These are phyloP conservation scores for Pseudorhombus dupliciocellatus DNA, from an alignment of 2,113 vertebrate species.

Conservation along the genomic window DNA sequence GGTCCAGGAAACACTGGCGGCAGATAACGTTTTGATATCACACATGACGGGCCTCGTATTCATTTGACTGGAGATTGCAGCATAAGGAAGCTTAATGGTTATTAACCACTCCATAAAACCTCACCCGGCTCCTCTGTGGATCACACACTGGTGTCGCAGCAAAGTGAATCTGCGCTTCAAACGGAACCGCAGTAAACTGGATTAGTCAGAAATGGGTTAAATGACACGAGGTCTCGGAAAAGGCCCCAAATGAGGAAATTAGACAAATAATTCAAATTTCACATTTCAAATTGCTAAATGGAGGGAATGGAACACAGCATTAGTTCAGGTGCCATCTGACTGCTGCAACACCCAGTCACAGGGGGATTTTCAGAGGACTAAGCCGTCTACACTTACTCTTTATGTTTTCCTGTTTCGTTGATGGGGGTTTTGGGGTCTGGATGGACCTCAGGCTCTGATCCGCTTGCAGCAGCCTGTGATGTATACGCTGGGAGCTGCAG, in stretches of 20 bases:
- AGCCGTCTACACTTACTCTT: not conserved
- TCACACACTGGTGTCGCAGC: too few relatives aligned
- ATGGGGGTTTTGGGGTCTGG: not conserved
- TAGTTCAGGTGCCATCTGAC: not conserved
- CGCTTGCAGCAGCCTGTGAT: too few relatives aligned
- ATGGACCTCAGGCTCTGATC: too few relatives aligned
- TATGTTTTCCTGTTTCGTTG: too few relatives aligned
- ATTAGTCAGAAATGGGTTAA: not conserved
- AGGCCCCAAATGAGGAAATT: not conserved
- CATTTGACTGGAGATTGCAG: not conserved
- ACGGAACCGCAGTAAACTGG: not conserved
- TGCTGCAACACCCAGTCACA: too few relatives aligned
- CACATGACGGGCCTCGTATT: not conserved
- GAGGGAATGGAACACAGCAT: not conserved
- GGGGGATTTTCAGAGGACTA: not conserved
- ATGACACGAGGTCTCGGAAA: not conserved
- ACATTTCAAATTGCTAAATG: not conserved
- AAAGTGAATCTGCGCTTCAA: too few relatives aligned
- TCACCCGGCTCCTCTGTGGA: too few relatives aligned
- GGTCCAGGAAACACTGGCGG: not conserved
- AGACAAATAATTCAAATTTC: not conserved
- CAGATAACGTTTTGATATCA: not conserved
- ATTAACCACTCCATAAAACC: not conserved
- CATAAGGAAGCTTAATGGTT: not conserved
- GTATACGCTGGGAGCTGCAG: conserved; percentile 7